Evolutionary conservation across 37 sponge, comb jelly and placozoan species (phyloP).

Genomic region (Diacarnus erythraeanus): DNA sequence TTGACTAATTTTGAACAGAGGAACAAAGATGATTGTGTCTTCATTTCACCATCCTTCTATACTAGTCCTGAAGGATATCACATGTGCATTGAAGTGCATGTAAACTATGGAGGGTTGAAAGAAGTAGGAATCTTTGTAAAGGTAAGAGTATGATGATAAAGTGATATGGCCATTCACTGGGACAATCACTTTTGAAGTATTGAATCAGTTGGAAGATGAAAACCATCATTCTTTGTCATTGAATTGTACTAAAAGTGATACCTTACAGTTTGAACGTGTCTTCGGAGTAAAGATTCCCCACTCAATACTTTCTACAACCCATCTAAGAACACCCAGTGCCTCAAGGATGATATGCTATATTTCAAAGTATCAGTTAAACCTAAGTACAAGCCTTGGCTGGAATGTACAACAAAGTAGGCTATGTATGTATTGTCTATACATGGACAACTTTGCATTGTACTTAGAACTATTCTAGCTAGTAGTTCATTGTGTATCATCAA

Average conservation of each 20-base stretch:
- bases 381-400: constrained; percentile 12
- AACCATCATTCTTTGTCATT: neutral
- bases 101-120: neutral
- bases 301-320: neutral
- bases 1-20: neutral
- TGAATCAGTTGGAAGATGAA: neutral
- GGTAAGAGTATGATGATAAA: neutral
- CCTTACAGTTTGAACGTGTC: too few species aligned
- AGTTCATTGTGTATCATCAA: too few species aligned
- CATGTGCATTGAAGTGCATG: neutral
- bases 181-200: neutral
- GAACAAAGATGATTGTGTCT: neutral
- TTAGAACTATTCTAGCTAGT: too few species aligned
- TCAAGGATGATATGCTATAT: constrained; percentile 19
- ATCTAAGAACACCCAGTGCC: constrained; percentile 3
- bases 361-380: neutral
- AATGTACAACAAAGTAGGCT: too few species aligned
- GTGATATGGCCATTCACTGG: neutral
- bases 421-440: too few species aligned
- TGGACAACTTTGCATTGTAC: too few species aligned
- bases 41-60: neutral
- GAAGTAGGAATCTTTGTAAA: too few species aligned
- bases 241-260: neutral
- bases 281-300: too few species aligned
- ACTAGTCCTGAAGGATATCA: neutral